Evolutionary conservation across 2,888 invertebrate genomes (phyloP).

Genomic region (Drosophila conformis): DNA sequence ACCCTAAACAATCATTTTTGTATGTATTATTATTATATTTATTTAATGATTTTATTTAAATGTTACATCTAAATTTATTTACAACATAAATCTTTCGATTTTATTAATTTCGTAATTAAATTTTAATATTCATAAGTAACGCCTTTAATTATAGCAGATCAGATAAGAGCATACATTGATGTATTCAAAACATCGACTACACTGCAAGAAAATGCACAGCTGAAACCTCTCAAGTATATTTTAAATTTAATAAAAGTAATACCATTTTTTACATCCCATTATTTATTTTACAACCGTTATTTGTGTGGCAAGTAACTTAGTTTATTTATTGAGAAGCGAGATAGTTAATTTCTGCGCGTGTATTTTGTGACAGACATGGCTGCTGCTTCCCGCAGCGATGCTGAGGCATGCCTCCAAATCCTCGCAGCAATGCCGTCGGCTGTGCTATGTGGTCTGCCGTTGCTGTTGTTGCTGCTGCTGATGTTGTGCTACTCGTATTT

Average conservation of each 20-base stretch:
- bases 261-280: not conserved
- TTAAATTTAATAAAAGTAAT: not conserved
- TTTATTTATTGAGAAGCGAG: not conserved
- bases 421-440: slow-evolving; percentile 25
- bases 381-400: slow-evolving; percentile 32
- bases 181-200: not conserved
- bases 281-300: not conserved
- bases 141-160: slow-evolving; percentile 30
- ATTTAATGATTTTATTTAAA: not conserved
- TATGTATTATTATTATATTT: not conserved
- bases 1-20: not conserved
- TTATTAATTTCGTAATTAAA: slow-evolving; percentile 30
- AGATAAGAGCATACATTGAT: slow-evolving; percentile 19
- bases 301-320: not conserved
- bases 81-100: slow-evolving; percentile 4
- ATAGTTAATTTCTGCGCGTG: slow-evolving; percentile 15
- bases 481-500: slow-evolving; percentile 50
- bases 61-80: not conserved
- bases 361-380: slow-evolving; percentile 26
- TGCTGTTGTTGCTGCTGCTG: slow-evolving; percentile 12
- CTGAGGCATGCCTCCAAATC: slow-evolving; percentile 18
- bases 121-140: slow-evolving; percentile 25
- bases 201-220: slow-evolving; percentile 5
- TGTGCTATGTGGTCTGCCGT: slow-evolving; percentile 6
- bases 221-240: not conserved